A percentile compares a stretch with the other conserved stretches of the same genome.
Conservation (phyloP, 2,888 invertebrate species). For the Euzophera pinguis region DNA sequence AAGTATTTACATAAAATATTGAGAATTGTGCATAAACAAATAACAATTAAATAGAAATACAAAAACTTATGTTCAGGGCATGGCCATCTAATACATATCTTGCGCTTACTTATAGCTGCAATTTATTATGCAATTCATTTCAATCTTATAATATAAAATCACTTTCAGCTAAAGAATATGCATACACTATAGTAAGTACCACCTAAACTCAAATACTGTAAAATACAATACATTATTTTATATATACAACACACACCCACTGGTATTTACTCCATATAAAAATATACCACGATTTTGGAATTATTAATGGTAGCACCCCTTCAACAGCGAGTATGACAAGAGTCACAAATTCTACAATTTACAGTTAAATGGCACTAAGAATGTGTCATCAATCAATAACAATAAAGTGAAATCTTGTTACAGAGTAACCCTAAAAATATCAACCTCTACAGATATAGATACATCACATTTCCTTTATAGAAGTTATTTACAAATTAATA, state of each 20-base stretch:
- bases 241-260: constrained; percentile 77
- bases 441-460: constrained; percentile 62
- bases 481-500: constrained; percentile 72
- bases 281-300: constrained; percentile 78
- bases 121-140: constrained; percentile 75
- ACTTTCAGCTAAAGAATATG: constrained; percentile 78
- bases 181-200: constrained; percentile 77
- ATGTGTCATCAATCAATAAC: constrained; percentile 75
- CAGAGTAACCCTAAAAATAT: constrained; percentile 73
- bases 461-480: constrained; percentile 66
- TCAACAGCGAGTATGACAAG: constrained; percentile 81
- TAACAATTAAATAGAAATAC: constrained; percentile 80
- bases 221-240: constrained; percentile 74
- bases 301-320: constrained; percentile 81
- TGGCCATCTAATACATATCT: constrained; percentile 72
- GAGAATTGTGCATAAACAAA: constrained; percentile 81
- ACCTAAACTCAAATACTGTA: constrained; percentile 78
- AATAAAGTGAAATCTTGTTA: constrained; percentile 77
- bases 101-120: constrained; percentile 73
- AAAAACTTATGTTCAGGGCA: constrained; percentile 74
- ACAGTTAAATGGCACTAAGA: constrained; percentile 78
- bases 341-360: constrained; percentile 78
- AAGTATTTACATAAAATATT: constrained; percentile 81
- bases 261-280: constrained; percentile 78
- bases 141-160: constrained; percentile 75